phyloP scores from a whole-genome alignment of 1,140 invertebrate genomes.

The Zaprionus gabonicus region DNA sequence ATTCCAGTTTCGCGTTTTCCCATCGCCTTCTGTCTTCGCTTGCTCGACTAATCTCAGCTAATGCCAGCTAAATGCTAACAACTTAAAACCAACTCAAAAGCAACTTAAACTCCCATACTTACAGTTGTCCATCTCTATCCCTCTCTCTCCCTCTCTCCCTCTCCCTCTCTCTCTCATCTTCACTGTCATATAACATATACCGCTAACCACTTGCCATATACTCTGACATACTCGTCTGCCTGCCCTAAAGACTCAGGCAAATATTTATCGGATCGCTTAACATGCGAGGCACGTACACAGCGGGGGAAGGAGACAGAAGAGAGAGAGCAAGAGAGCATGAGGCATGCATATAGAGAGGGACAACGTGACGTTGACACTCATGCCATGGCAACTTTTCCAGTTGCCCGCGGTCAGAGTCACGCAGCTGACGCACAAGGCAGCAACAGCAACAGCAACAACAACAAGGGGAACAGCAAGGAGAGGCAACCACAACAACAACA shows the following conservation, averaged over 20 bases:
- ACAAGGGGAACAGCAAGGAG: slow-evolving; percentile 38
- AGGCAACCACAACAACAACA: slow-evolving; percentile 22
- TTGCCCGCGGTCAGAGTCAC: slow-evolving; percentile 46
- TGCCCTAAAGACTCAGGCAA: slow-evolving; percentile 55
- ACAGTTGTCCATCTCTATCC: slow-evolving; percentile 12
- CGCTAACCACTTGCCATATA: slow-evolving; percentile 31
- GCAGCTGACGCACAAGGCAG: slow-evolving; percentile 61
- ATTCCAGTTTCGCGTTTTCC: not conserved
- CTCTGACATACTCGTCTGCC: slow-evolving; percentile 7
- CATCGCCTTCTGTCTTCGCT: not conserved
- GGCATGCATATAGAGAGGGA: slow-evolving; percentile 21
- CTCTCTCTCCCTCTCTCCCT: slow-evolving; percentile 15
- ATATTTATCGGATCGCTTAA: slow-evolving; percentile 71
- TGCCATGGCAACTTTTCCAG: slow-evolving; percentile 49
- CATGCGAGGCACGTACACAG: slow-evolving; percentile 64
- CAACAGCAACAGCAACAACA: slow-evolving; percentile 31
- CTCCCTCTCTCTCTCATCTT: slow-evolving; percentile 26
- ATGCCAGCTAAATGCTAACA: slow-evolving; percentile 79
- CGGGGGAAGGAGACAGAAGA: slow-evolving; percentile 20
- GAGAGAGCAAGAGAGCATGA: slow-evolving; percentile 15
- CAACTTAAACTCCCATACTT: slow-evolving; percentile 60
- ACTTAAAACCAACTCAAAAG: slow-evolving; percentile 79
- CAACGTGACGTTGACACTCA: slow-evolving; percentile 76
- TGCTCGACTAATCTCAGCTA: slow-evolving; percentile 70
- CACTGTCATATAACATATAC: slow-evolving; percentile 16